These are phyloP conservation scores for Ginglymostoma cirratum DNA, from an alignment of 2,113 vertebrate genomes.

Conservation along the genomic window DNA sequence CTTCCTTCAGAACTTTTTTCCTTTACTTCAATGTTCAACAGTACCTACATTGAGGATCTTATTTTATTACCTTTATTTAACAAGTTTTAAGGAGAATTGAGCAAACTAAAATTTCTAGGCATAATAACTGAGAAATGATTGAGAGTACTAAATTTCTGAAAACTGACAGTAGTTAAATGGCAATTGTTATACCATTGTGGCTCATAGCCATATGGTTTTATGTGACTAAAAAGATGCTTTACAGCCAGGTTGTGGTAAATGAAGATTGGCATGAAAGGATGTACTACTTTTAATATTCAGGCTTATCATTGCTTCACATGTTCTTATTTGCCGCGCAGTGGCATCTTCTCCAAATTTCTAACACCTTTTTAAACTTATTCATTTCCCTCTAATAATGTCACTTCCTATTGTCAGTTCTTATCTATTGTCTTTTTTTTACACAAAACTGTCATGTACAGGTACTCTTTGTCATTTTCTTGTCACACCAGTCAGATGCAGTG, in stretches of 20 bases:
- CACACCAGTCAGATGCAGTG: slow-evolving; percentile 35
- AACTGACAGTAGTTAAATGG: background rate
- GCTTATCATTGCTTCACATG: background rate
- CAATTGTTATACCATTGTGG: background rate
- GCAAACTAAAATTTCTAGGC: background rate
- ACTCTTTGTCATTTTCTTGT: slow-evolving; percentile 37
- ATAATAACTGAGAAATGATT: background rate
- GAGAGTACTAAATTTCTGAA: background rate
- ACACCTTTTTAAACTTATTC: background rate
- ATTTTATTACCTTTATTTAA: background rate
- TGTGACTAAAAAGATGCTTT: background rate
- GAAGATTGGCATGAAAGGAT: slow-evolving; percentile 8
- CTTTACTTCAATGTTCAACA: background rate
- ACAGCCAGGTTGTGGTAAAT: background rate
- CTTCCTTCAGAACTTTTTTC: background rate
- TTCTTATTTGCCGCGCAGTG: slow-evolving; percentile 5
- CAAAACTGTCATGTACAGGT: slow-evolving; percentile 34
- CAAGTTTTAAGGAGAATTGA: background rate
- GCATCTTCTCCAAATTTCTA: background rate
- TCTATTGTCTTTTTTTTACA: slow-evolving; percentile 35
- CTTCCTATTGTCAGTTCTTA: slow-evolving; percentile 33
- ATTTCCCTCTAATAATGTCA: slow-evolving; percentile 24
- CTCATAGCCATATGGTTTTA: background rate
- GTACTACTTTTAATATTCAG: background rate
- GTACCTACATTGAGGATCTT: background rate